Base-by-base conservation (phyloP, 2,888 invertebrate genomes). In the Xanthia icteritia region DNA sequence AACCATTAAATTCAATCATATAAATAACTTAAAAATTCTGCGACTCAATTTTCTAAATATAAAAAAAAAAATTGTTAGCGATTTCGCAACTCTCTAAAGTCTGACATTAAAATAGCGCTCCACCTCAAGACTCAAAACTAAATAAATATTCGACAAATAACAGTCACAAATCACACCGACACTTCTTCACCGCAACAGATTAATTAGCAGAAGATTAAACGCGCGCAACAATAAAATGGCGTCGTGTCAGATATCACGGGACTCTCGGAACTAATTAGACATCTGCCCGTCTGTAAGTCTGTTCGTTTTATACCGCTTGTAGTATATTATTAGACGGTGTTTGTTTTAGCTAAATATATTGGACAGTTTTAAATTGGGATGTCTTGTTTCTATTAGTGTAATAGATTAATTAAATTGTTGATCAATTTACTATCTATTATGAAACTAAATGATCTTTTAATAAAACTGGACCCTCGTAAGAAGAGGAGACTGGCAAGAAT, bases 221-320 rank as follows among this genome's bases (percentile, higher is more conserved):
- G 74, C 82, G 58, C 64, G 63, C 66, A 70, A 81, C 71, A 84
- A 82, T 70, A 82, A 84, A 79, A 80, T 77, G 77, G 71, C 63
- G 60, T 45, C 74, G 88, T 78, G 78, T 87, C 89, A 64, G 79
- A 83, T 86, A 82, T 85, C 90, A 80, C 82, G 78, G 79, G 79
- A 72, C 76, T 87, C 89, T 76, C 83, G 74, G 81, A 80, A 84
- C 87, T 88, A 89, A 89, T 89, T 86, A 89, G 83, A 76, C 89
- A 81, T 82, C 85, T 83, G 89, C 74, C 84, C 23, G 85, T 78
- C 83, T 61, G 81, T 87, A 82, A 79, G 84, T 82, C 81, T 79
- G 76, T 64, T 61, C 48, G 79, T 82, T 81, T 80, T 76, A 79
- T 73, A 77, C 61, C 54, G 74, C 60, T 60, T 81, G 68, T 68